phyloP scores from a whole-genome alignment of 2,113 vertebrate species.

The Calidris pugnax region DNA sequence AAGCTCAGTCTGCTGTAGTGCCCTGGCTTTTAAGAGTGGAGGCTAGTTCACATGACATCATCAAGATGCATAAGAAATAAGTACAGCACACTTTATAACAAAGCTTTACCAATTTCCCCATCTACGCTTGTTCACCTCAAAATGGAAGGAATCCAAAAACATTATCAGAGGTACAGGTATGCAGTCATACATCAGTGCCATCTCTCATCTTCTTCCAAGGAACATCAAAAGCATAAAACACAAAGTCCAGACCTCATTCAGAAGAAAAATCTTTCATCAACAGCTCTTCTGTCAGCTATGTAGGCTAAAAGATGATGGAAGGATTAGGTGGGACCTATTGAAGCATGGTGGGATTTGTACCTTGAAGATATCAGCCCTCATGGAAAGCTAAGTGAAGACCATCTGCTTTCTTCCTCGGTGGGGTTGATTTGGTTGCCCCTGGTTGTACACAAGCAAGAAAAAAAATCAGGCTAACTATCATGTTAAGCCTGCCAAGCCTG shows the following conservation, averaged over 20 bases:
- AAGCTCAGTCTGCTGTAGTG: not conserved
- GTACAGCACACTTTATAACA: accelerated
- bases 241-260: not conserved
- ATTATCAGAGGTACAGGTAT: not conserved
- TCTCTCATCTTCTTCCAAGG: not conserved
- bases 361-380: no score
- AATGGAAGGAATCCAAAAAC: not conserved
- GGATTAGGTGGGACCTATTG: not conserved
- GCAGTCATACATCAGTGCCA: not conserved
- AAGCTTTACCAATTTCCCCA: not conserved
- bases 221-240: not conserved
- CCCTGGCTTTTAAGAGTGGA: not conserved
- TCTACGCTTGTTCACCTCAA: not conserved
- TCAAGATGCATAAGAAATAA: not conserved
- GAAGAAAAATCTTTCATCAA: not conserved
- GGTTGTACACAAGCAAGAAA: not conserved
- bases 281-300: not conserved
- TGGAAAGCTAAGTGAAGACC: not conserved
- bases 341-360: not conserved
- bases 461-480: not conserved
- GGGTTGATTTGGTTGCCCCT: not conserved
- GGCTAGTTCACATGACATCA: not conserved
- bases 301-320: not conserved
- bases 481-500: not conserved
- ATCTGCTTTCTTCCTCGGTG: not conserved